Evolutionary conservation across 2,888 invertebrate genomes (phyloP), one percentile per base, ranked within the genome.

Genomic region (Torymus auratus): DNA sequence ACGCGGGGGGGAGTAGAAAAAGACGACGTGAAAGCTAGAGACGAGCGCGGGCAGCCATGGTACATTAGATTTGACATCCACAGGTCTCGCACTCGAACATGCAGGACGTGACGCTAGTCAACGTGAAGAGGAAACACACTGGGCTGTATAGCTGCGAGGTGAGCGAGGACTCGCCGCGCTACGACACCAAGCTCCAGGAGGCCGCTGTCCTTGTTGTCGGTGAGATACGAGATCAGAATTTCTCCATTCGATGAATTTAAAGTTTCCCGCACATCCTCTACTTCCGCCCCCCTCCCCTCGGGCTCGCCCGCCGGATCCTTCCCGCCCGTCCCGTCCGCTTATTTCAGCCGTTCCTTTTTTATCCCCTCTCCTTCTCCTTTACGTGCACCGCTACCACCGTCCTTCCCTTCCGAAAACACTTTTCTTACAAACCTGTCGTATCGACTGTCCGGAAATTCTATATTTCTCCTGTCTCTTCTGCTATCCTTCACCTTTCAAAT

Each of bases 121-220:
- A 94, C 86, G 93, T 95, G 86, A 94, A 93, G 86, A 92, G 94
- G 65, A 92, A 94, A 14, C 92, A 95, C 84, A 94, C 94, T 80
- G 95, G 95, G 2, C 91, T 92, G 84, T 95, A 94, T 92, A 94
- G 94, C 90, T 95, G 95, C 89, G 95, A 95, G 87, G 95, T 95
- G 74, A 94, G 95, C 0, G 95, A 94, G 0, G 95, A 95, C 85
- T 93, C 93, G 0, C 95, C 95, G 0, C 91, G 93, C 68, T 95
- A 95, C 89, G 95, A 95, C 90, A 95, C 95, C 0, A 93, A 93
- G 84, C 93, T 94, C 86, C 91, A 93, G 85, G 92, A 93, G 0
- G 93, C 94, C 4, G 92, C 92, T 11, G 93, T 95, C 89, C 93
- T 94, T 84, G 94, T 95, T 68, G 94, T 94, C 83, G 95, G 95